Conservation (phyloP, 2,113 vertebrate species). For the Rhabdomys dilectus region DNA sequence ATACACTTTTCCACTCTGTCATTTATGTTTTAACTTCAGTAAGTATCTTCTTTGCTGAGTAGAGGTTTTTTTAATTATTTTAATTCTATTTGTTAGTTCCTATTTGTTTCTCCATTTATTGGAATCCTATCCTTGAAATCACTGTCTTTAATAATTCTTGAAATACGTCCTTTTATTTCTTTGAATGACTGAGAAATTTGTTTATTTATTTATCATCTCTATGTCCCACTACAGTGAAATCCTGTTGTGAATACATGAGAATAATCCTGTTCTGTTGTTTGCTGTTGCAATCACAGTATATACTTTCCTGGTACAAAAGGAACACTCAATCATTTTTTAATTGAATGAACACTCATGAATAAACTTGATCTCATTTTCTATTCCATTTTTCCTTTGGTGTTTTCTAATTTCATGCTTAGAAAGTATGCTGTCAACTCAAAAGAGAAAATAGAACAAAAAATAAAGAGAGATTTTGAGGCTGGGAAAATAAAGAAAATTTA, state of each 20-base stretch:
- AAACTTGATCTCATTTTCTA: neutral
- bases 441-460: neutral
- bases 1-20: neutral
- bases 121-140: neutral
- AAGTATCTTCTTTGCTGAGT: neutral
- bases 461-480: neutral
- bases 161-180: neutral
- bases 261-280: neutral
- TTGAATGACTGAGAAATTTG: neutral
- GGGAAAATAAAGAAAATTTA: neutral
- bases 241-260: neutral
- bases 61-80: neutral
- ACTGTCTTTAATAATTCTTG: neutral
- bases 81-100: neutral
- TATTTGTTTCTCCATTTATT: neutral
- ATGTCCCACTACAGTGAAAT: neutral
- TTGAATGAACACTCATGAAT: conserved; percentile 35
- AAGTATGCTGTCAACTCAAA: neutral
- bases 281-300: neutral
- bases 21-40: neutral
- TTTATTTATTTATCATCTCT: neutral
- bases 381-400: neutral
- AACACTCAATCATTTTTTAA: conserved; percentile 12
- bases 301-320: neutral
- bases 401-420: neutral